These are phyloP conservation scores for Caenorhabditis virilis DNA, from an alignment of 2,888 invertebrate genomes.

Conservation along the genomic window DNA sequence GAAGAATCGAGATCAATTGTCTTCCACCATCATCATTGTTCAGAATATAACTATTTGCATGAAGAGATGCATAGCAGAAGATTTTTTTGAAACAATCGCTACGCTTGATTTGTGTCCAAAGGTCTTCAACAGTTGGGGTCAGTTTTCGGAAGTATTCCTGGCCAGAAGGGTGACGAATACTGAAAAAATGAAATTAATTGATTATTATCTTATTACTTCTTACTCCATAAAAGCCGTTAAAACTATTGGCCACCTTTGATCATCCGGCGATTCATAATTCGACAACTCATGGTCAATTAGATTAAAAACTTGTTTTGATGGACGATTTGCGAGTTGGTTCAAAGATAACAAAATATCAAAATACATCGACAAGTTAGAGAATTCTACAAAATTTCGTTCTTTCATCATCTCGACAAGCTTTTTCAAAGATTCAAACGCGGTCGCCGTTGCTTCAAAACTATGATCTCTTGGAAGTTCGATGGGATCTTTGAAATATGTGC, in stretches of 20 bases:
- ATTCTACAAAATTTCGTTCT: neutral
- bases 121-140: slow-evolving; percentile 5
- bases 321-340: neutral
- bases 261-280: neutral
- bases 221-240: neutral
- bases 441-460: no score
- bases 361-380: neutral
- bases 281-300: neutral
- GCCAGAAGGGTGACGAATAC: neutral
- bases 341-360: neutral
- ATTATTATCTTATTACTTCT: neutral
- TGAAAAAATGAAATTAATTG: neutral
- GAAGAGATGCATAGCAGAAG: neutral
- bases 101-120: slow-evolving; percentile 9
- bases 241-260: neutral
- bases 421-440: no score
- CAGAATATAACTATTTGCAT: slow-evolving; percentile 6
- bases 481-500: no score
- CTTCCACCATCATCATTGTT: slow-evolving; percentile 10
- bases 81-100: slow-evolving; percentile 1
- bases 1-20: slow-evolving; percentile 14
- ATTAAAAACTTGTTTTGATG: neutral
- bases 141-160: slow-evolving; percentile 10
- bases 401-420: no score
- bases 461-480: no score